Evolutionary conservation across 2,113 vertebrate species (phyloP), one percentile per base, ranked within the genome.

Genomic region (Atherinomorus stipes): DNA sequence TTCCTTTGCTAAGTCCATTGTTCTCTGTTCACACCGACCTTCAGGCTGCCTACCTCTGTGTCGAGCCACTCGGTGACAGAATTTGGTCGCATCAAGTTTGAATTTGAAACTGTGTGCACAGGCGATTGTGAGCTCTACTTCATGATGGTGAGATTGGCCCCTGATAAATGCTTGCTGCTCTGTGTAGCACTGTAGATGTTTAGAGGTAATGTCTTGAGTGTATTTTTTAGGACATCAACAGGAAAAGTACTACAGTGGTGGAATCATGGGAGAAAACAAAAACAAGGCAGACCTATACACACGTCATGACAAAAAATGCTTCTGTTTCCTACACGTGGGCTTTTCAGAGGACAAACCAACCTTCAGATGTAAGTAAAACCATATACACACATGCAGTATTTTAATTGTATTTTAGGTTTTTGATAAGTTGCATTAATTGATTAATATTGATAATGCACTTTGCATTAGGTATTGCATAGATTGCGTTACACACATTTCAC

Each of bases 41-140:
- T 61, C 86, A 99, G 97, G 79, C 95, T 96, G 71, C 97, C 96
- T 0, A 96, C 95, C 0, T 98, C 97, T 0, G 69, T 96, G 85
- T 95, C 94, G 0, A 94, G 94, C 73, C 95, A 93, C n/a, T 94
- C 94, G 0, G 95, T 90, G 57, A 93, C 94, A 37, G 97, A 98
- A 90, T 94, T 95, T 1, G 96, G 97, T 71, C 95, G 96, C 69
- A 94, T 99, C 85, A 96, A 95, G 4, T 99, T 99, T 90, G 93
- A 97, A 74, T 99, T 99, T 94, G 98, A 99, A 91, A 97, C 95
- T 19, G 87, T 92, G 79, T 99, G 98, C 80, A 91, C 91, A 0
- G 93, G 94, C 0, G 96, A 97, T 87, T 99, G 98, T 52, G 96
- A 97, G 80, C 92, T 99, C n/a, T 98, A 98, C 92, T 99, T 99